phyloP scores from a whole-genome alignment of 2,113 vertebrate species.

The Lynx canadensis region DNA sequence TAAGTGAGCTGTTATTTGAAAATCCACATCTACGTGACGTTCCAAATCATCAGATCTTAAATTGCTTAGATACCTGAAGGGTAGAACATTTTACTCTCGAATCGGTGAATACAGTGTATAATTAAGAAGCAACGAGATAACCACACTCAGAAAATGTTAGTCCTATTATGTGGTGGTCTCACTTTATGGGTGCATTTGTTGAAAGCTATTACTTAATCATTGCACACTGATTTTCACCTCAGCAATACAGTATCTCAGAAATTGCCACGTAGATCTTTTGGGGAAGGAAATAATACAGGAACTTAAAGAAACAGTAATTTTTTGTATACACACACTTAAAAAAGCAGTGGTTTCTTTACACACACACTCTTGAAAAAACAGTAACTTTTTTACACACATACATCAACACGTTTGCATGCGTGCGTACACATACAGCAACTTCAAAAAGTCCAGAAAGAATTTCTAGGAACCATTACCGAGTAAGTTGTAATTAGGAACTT shows the following conservation, averaged over 20 bases:
- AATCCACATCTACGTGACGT: background rate
- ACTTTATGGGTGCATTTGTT: background rate
- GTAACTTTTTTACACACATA: background rate
- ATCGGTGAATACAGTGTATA: background rate
- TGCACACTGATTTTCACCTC: background rate
- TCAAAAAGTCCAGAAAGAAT: background rate
- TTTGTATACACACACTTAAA: background rate
- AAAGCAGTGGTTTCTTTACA: background rate
- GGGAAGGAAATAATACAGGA: background rate
- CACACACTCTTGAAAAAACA: background rate
- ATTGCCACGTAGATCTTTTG: background rate
- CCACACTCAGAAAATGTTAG: background rate
- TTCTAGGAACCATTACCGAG: background rate
- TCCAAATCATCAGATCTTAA: background rate
- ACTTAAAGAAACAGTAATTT: background rate
- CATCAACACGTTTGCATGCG: background rate
- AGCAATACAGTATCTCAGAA: background rate
- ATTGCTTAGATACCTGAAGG: background rate
- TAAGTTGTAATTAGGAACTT: background rate
- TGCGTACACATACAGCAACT: background rate
- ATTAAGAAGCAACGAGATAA: background rate
- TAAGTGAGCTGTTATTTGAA: background rate
- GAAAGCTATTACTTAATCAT: constrained; percentile 9
- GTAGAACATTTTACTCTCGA: background rate
- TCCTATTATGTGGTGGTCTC: background rate